Base-by-base conservation (phyloP, 2,888 invertebrate species). In the Nemoura dubitans region DNA sequence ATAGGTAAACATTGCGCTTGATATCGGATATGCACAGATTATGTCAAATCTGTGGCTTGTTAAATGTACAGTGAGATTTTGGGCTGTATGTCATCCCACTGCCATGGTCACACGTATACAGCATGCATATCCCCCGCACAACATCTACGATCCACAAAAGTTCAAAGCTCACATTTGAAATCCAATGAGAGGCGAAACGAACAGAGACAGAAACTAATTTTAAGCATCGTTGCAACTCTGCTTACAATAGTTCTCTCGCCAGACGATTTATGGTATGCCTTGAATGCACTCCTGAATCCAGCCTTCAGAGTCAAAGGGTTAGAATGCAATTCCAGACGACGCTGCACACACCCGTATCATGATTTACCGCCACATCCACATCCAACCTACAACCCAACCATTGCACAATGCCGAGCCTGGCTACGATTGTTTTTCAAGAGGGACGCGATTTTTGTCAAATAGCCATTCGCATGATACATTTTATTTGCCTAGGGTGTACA, bases 301-400 rank as follows among this genome's bases (percentile, higher is more conserved):
- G n/a, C n/a, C n/a, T n/a, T n/a, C 36, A 26, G 28, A 21, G 78
- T 78, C 78, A 78, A 78, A 78, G 78, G 78, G 78, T 59, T 78
- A 78, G 26, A 78, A 78, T 78, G 78, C 27, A 78, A 14, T 78
- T 78, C 26, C 78, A 27, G 59, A 59, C 59, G 59, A 59, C 59
- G 21, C 14, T 59, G 59, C 59, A 59, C 1, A 21, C 59, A 59
- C 16, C 59, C 59, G 59, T 59, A 59, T 59, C 59, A 59, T 59
- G 59, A 59, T 59, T 59, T 16, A 59, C 59, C 2, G 59, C n/a
- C n/a, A n/a, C n/a, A n/a, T n/a, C n/a, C n/a, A n/a, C n/a, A n/a
- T n/a, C n/a, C n/a, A n/a, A n/a, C n/a, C n/a, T 36, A 10, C 36
- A 16, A 59, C 14, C 59, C 59, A 59, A 59, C 59, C 59, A 3